phyloP scores from a whole-genome alignment of 2,888 invertebrate species.

The Trachelus iudaicus region DNA sequence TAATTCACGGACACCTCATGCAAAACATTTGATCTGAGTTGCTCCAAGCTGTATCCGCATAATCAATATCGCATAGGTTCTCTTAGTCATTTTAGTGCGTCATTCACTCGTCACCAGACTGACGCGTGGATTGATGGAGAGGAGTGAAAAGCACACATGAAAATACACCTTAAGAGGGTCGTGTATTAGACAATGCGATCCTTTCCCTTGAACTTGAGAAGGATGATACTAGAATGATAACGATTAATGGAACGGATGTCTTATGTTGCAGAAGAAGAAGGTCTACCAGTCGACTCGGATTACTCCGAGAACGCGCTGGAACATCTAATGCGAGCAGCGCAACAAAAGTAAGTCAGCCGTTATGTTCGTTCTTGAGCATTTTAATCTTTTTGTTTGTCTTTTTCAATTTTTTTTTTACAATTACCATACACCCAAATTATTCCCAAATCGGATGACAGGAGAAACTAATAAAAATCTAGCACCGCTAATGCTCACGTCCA shows the following conservation, averaged over 20 bases:
- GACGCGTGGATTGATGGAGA: too few relatives aligned
- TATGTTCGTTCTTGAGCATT: not conserved
- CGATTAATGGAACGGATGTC: not conserved
- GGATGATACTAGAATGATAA: not conserved
- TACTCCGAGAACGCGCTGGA: slow-evolving; percentile 77
- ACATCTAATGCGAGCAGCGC: slow-evolving; percentile 73
- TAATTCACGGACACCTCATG: not conserved
- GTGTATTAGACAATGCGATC: not conserved
- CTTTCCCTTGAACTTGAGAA: not conserved
- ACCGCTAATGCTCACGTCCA: too few relatives aligned
- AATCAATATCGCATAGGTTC: not conserved
- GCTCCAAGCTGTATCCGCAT: not conserved
- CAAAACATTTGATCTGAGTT: not conserved
- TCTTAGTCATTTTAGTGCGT: not conserved
- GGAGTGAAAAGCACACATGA: too few relatives aligned
- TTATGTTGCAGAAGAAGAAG: slow-evolving; percentile 48
- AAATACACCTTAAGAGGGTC: not conserved
- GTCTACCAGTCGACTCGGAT: slow-evolving; percentile 62
- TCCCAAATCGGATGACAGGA: not conserved
- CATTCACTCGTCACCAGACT: not conserved
- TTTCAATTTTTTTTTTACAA: not conserved
- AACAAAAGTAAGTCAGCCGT: slow-evolving; percentile 73
- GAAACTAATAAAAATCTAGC: not conserved
- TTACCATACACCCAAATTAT: not conserved
- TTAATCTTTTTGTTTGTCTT: not conserved